Base-by-base conservation (phyloP, 2,888 invertebrate genomes). In the Sesamia inferens region DNA sequence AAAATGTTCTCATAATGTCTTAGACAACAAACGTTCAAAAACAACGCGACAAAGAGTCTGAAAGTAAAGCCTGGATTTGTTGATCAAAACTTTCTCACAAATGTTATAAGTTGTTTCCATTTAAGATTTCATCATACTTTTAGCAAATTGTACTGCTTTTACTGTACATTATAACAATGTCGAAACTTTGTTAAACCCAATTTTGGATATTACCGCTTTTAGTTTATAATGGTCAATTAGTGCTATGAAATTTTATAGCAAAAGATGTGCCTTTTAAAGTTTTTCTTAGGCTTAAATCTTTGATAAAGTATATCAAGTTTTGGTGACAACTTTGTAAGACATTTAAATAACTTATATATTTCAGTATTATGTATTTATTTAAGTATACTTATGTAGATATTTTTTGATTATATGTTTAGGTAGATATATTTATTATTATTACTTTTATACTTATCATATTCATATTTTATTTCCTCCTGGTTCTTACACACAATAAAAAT, bases 101-200 rank as follows among this genome's bases (percentile, higher is more conserved):
- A 66, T 58, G 19, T 68, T 44, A 58, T 11, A 54, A 74, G 69
- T 70, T 58, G 62, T 57, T 44, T 6, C 16, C 54, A 80, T n/a
- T 61, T 70, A 22, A 59, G 51, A 73, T 75, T 61, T 62, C 31
- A 54, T 64, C 58, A 55, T 42, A 58, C 55, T 64, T 55, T 57
- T 48, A 54, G 16, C 54, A 57, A 78, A 39, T 76, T 71, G 31
- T 69, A n/a, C 44, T 47, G 51, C 11, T 64, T 51, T 59, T 11
- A 61, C 24, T 75, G 24, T 58, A 75, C 73, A 54, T 75, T 73
- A 57, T 64, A 59, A 71, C 59, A 71, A 72, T 66, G 51, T 66
- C 19, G 31, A 68, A 82, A 82, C 73, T 83, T 82, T 69, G 31
- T 62, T 59, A 59, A 75, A 85, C 74, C 57, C 65, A 75, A 82